Evolutionary conservation across 1,140 invertebrate species (phyloP).

Genomic region (Cryptotermes secundus): DNA sequence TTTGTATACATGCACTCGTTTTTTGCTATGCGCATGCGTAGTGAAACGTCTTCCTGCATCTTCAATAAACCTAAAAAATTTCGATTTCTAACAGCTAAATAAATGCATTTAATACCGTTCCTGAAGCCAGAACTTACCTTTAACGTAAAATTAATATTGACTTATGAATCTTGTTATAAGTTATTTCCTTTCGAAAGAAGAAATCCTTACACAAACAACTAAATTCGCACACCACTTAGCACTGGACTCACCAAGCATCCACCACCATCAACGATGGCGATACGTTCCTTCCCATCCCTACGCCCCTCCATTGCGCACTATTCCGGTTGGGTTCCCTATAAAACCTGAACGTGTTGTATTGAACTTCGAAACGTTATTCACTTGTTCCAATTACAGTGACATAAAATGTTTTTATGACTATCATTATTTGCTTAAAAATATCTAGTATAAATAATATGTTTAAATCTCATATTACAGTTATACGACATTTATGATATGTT

Average conservation of each 20-base stretch:
- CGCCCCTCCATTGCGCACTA: conserved; percentile 13
- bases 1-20: conserved; percentile 31
- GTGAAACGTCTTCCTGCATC: conserved; percentile 17
- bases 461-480: no score
- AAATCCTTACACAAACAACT: not conserved
- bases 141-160: not conserved
- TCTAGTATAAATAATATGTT: no score
- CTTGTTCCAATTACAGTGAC: no score
- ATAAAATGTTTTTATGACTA: no score
- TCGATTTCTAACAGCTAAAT: conserved; percentile 9
- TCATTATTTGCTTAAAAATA: no score
- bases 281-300: conserved; percentile 13
- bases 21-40: conserved; percentile 26
- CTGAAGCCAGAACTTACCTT: not conserved
- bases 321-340: not conserved
- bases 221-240: not conserved
- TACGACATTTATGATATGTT: not conserved
- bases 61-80: conserved; percentile 20
- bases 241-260: not conserved
- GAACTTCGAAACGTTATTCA: no score
- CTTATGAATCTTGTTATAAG: not conserved
- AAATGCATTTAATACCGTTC: not conserved
- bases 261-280: conserved; percentile 28
- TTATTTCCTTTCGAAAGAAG: not conserved
- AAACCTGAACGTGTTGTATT: not conserved